phyloP scores from a whole-genome alignment of 2,797 vertebrate species.

The Falco berigora region DNA sequence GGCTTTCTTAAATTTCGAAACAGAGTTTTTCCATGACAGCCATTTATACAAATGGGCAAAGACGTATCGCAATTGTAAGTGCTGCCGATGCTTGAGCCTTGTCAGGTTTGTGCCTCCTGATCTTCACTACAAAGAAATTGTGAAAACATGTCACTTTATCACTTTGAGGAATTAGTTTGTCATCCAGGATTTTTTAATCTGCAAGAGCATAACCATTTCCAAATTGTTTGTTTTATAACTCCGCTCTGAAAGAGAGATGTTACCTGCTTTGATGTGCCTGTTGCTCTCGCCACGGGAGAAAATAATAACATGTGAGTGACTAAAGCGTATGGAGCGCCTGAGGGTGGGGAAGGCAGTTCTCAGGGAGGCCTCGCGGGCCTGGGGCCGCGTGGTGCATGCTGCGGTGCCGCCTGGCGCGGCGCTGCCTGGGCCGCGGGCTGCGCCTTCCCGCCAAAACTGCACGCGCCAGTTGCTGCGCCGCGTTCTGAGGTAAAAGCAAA shows the following conservation, averaged over 20 bases:
- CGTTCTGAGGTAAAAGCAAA: neutral
- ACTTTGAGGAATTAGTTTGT: constrained; percentile 46
- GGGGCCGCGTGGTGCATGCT: fast-evolving
- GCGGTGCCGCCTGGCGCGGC: too few relatives aligned
- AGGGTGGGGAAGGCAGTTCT: fast-evolving
- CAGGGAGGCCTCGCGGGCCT: neutral
- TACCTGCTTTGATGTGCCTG: constrained; percentile 55
- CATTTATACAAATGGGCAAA: constrained; percentile 12
- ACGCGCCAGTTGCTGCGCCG: fast-evolving
- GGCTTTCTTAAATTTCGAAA: neutral
- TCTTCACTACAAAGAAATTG: constrained; percentile 14
- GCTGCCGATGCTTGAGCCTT: neutral
- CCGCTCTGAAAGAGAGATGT: neutral
- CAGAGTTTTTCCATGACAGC: neutral
- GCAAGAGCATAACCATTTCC: neutral
- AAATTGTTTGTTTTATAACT: constrained; percentile 53
- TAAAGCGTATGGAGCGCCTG: neutral
- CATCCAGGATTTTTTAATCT: constrained; percentile 54
- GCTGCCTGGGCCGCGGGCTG: too few relatives aligned
- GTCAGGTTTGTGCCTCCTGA: constrained; percentile 28
- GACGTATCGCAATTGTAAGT: neutral
- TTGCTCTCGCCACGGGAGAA: neutral
- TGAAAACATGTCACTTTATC: constrained; percentile 14
- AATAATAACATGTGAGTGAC: neutral
- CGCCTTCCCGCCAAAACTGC: neutral